Conservation (phyloP, 1,140 invertebrate species). For the Bombus cullumanus region DNA sequence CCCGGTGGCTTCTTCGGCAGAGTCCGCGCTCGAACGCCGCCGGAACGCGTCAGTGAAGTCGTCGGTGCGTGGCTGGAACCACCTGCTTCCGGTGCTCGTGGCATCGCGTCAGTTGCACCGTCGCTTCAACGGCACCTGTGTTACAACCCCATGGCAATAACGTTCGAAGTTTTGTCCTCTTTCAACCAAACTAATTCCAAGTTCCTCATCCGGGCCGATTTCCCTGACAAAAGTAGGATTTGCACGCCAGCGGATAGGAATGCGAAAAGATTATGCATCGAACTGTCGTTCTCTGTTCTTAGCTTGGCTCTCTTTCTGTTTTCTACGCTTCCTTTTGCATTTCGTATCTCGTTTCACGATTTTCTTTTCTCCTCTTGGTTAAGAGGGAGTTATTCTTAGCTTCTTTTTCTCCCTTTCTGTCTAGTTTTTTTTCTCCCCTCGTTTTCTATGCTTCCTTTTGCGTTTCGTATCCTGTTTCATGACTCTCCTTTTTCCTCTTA, state of each 20-base stretch:
- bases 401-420: not conserved
- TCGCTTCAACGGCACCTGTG: slow-evolving; percentile 49
- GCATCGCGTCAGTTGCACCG: slow-evolving; percentile 59
- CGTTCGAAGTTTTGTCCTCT: not conserved
- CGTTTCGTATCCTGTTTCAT: not conserved
- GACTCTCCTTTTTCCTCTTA: not conserved
- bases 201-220: not conserved
- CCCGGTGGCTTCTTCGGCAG: slow-evolving; percentile 45
- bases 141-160: slow-evolving; percentile 21
- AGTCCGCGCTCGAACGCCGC: slow-evolving; percentile 62
- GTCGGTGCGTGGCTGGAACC: slow-evolving; percentile 79
- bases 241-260: slow-evolving; percentile 32
- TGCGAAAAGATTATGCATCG: not conserved
- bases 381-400: too few species aligned
- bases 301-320: too few species aligned
- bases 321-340: too few species aligned
- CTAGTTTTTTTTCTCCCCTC: not conserved
- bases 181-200: slow-evolving; percentile 23
- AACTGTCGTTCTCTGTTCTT: not conserved
- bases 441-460: not conserved
- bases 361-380: not conserved
- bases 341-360: too few species aligned
- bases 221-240: slow-evolving; percentile 20
- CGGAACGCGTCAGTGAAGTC: slow-evolving; percentile 66
- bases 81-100: slow-evolving; percentile 76